Conservation (phyloP, 2,797 vertebrate genomes). For the Coilia nasus region DNA sequence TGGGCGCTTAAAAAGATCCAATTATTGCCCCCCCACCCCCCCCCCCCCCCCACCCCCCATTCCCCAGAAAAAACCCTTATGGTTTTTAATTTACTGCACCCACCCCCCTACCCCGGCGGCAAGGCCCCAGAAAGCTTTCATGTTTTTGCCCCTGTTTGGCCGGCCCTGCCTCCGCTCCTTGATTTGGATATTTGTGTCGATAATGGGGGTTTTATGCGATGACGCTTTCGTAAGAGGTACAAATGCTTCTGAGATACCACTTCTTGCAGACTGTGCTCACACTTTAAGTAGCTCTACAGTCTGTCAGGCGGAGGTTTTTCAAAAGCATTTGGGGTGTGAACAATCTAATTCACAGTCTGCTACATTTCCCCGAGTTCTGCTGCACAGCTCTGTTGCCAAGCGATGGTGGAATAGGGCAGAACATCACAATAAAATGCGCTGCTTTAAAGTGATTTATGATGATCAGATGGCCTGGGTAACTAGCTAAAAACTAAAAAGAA, state of each 20-base stretch:
- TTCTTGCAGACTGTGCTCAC: not conserved
- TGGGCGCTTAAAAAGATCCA: too few species aligned
- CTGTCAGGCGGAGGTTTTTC: not conserved
- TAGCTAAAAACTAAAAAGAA: not conserved
- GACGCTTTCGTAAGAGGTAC: not conserved
- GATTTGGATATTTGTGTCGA: not conserved
- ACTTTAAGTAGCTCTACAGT: not conserved
- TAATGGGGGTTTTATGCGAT: not conserved
- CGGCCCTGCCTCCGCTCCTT: not conserved
- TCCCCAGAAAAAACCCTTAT: too few species aligned
- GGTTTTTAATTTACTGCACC: too few species aligned
- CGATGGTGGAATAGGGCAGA: not conserved
- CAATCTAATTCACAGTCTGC: not conserved
- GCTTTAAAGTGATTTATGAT: not conserved
- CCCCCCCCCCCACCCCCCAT: too few species aligned
- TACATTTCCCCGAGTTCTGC: not conserved
- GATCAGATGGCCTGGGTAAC: not conserved
- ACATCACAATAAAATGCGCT: not conserved
- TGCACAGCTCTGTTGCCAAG: not conserved
- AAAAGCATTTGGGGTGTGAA: not conserved
- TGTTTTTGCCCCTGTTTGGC: too few species aligned
- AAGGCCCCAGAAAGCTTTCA: too few species aligned
- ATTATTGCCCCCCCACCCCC: too few species aligned
- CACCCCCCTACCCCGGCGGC: too few species aligned
- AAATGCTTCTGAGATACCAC: not conserved